Evolutionary conservation across 2,113 vertebrate species (phyloP).

Genomic region (Daphoenositta chrysoptera): DNA sequence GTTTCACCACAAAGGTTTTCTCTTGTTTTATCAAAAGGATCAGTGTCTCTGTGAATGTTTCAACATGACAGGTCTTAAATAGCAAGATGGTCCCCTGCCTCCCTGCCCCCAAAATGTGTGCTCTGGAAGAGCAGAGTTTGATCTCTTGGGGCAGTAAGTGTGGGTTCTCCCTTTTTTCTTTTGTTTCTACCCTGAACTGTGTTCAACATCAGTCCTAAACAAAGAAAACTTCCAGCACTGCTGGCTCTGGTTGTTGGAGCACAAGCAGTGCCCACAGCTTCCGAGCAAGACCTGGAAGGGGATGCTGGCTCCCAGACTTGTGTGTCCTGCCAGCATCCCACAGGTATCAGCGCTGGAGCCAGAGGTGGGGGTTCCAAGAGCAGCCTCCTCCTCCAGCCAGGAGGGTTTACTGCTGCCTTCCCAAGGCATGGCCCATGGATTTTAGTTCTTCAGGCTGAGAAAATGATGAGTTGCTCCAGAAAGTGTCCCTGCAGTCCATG

Average conservation of each 20-base stretch:
- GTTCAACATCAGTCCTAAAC: not conserved
- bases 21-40: conserved; percentile 90
- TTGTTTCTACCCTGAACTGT: not conserved
- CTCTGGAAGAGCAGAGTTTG: conserved; percentile 37
- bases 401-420: not conserved
- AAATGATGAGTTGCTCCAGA: not conserved
- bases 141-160: not conserved
- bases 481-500: not conserved
- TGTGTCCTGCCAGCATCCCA: not conserved
- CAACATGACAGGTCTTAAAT: conserved; percentile 85
- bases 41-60: conserved; percentile 82
- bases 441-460: not conserved
- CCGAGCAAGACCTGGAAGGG: not conserved
- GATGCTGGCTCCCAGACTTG: not conserved
- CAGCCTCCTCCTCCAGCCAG: not conserved
- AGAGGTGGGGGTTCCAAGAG: not conserved
- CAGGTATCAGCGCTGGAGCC: not conserved
- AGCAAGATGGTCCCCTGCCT: conserved; percentile 66
- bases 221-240: not conserved
- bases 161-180: not conserved
- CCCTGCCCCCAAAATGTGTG: conserved; percentile 6
- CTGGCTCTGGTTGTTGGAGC: not conserved
- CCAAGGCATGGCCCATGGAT: not conserved
- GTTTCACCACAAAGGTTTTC: conserved; percentile 80
- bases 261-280: not conserved